Base-by-base conservation (phyloP, 2,113 vertebrate species). In the Grallaria varia region DNA sequence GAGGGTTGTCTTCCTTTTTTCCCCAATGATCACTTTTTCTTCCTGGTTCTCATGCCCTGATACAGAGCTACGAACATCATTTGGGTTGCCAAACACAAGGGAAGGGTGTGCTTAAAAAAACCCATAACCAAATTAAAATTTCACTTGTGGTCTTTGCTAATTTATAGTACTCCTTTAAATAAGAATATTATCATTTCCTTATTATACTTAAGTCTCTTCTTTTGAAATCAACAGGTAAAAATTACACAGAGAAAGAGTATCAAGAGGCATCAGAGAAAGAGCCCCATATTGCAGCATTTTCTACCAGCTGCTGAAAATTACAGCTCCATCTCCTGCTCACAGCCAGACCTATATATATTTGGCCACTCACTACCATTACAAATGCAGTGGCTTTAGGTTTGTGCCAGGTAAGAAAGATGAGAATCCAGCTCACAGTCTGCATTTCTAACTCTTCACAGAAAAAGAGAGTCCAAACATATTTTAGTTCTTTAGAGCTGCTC, bases 381-480 rank as follows among this genome's bases (percentile, higher is more conserved):
- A 77, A 90, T 77, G 72, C 87, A 90, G 72, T 3, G 30, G 62
- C 81, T 94, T 83, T 59, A 81, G 89, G 50, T 81, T 84, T 93
- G 80, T 89, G 87, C 80, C 95, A 92, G 96, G 95, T 96, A 88
- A 80, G 59, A 93, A 84, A 85, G 72, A 88, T 63, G 82, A 86
- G 68, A 90, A 92, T 63, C 76, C 90, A 93, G 72, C 75, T 94
- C 68, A 23, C 37, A 31, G 71, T 76, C 78, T 75, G 56, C 84
- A 76, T 94, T 93, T 85, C 95, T 93, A 87, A 90, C 79, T 93
- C 77, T 76, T 90, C 95, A 81, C 82, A 75, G 81, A 93, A 91
- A 64, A 72, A 90, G 64, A 71, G 71, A 81, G 83, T 91, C 79
- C 88, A 82, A 66, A 92, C 56, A 45, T 40, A 84, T 83, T 79